Evolutionary conservation across 2,113 vertebrate genomes (phyloP).

Genomic region (Phrynosoma platyrhinos): DNA sequence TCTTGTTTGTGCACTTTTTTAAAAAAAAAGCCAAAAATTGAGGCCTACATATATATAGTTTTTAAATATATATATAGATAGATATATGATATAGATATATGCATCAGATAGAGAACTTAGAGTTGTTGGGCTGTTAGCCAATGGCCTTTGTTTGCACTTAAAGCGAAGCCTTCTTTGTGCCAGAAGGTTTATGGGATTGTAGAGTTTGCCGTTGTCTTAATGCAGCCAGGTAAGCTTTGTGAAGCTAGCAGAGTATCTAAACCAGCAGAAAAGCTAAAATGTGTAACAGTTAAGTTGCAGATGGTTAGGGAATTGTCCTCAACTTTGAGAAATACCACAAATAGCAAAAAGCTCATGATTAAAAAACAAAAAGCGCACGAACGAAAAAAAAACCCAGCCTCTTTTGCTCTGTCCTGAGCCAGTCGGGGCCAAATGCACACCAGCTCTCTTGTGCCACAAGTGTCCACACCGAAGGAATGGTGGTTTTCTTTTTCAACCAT

Average conservation of each 20-base stretch:
- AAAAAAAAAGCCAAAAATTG: neutral
- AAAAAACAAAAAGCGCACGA: neutral
- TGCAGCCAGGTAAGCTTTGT: neutral
- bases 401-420: accelerated
- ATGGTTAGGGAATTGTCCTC: neutral
- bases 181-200: too few relatives aligned
- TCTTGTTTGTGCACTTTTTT: constrained; percentile 46
- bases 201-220: neutral
- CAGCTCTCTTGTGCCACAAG: accelerated
- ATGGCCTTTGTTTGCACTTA: too few relatives aligned
- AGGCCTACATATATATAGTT: constrained; percentile 61
- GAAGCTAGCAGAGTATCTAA: neutral
- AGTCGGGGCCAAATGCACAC: accelerated
- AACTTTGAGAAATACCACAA: neutral
- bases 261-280: neutral
- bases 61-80: neutral
- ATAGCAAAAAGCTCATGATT: neutral
- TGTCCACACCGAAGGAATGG: neutral
- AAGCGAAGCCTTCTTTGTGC: too few relatives aligned
- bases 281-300: neutral
- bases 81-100: neutral
- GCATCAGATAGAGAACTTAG: neutral
- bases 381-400: accelerated
- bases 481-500: neutral
- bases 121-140: too few relatives aligned